Conservation (phyloP, 2,113 vertebrate genomes). For the Oostethus manadensis region DNA sequence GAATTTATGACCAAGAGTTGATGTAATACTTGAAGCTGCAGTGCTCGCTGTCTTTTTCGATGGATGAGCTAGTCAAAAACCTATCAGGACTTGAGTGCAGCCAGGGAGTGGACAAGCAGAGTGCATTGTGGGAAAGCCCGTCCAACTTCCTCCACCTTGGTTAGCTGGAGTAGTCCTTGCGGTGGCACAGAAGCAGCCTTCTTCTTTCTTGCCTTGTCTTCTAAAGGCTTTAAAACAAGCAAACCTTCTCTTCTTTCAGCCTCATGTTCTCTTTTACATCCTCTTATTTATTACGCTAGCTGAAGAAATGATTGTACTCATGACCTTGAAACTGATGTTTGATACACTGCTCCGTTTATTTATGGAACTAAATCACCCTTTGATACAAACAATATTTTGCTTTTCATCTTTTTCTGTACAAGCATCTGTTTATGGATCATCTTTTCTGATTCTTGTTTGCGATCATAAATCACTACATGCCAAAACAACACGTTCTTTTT, state of each 20-base stretch:
- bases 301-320: constrained; percentile 65
- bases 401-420: constrained; percentile 68
- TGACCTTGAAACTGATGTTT: constrained; percentile 95
- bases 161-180: constrained; percentile 61
- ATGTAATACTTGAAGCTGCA: constrained; percentile 99
- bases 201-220: constrained; percentile 98
- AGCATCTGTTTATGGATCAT: too few relatives aligned
- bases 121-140: neutral
- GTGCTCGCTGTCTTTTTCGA: constrained; percentile 73
- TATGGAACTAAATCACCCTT: constrained; percentile 99
- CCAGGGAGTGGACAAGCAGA: neutral
- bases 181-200: constrained; percentile 47
- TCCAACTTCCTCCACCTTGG: neutral
- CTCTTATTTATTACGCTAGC: constrained; percentile 90
- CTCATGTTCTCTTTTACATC: constrained; percentile 62
- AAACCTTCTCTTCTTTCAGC: constrained; percentile 64
- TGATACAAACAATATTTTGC: constrained; percentile 95
- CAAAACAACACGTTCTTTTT: neutral
- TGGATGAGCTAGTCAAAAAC: constrained; percentile 44
- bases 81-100: constrained; percentile 71
- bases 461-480: too few relatives aligned
- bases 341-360: constrained; percentile 99
- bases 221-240: constrained; percentile 99
- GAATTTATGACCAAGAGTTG: constrained; percentile 99
- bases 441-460: too few relatives aligned